These are phyloP conservation scores for Pristionchus maxplancki DNA, from an alignment of 2,888 invertebrate genomes.

Conservation along the genomic window DNA sequence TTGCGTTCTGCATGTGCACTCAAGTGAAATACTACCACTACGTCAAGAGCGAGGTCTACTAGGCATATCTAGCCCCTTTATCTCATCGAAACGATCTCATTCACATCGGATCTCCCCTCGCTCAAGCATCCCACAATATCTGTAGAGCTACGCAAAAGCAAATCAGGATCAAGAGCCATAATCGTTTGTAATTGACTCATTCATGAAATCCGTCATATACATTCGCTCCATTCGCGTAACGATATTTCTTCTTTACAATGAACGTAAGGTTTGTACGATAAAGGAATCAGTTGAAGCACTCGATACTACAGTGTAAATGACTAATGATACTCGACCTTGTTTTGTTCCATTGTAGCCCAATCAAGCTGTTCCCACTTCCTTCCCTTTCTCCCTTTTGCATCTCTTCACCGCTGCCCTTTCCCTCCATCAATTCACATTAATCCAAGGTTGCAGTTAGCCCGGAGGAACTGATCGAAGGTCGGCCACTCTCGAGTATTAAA, in stretches of 20 bases:
- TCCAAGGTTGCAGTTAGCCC: constrained; percentile 7
- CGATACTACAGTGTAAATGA: not conserved
- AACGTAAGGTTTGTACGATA: not conserved
- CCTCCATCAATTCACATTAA: not conserved
- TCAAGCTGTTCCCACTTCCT: constrained; percentile 10
- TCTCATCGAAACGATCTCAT: not conserved
- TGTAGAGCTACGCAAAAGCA: too few relatives aligned
- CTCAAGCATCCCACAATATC: too few relatives aligned
- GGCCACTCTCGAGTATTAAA: constrained; percentile 37
- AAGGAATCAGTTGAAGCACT: not conserved
- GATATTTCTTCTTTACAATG: constrained; percentile 36
- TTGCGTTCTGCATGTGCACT: constrained; percentile 56
- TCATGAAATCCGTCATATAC: too few relatives aligned
- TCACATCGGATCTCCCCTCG: not conserved
- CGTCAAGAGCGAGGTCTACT: constrained; percentile 52
- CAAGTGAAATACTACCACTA: constrained; percentile 58
- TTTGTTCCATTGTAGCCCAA: constrained; percentile 29
- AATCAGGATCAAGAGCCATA: too few relatives aligned
- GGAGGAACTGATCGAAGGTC: constrained; percentile 15
- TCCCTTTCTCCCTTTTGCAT: not conserved
- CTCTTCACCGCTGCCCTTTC: not conserved
- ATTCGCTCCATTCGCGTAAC: too few relatives aligned
- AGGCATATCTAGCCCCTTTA: not conserved
- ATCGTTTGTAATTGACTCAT: too few relatives aligned
- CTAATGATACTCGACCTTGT: constrained; percentile 26